These are phyloP conservation scores for Porites australiensis DNA, from an alignment of 64 coral and sea anemone species.

Conservation along the genomic window DNA sequence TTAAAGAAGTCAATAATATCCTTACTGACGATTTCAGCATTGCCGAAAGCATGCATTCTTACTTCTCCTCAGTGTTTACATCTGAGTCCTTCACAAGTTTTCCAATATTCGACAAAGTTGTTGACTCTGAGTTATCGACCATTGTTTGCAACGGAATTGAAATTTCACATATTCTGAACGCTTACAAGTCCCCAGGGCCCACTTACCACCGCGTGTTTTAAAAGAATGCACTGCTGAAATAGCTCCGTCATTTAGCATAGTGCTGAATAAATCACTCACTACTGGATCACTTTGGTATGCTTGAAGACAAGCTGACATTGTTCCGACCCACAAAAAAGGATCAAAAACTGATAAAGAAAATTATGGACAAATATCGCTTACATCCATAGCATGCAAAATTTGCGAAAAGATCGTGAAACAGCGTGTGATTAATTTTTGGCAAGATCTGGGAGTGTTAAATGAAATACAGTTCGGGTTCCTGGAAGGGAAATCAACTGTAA, in stretches of 20 bases:
- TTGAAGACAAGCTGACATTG: not conserved
- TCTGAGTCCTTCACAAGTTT: not conserved
- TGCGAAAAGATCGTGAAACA: conserved; percentile 5
- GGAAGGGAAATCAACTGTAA: not conserved
- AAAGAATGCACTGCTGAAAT: not conserved
- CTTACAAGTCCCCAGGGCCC: not conserved
- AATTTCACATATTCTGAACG: not conserved
- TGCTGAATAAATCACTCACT: not conserved
- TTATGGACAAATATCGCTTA: conserved; percentile 30
- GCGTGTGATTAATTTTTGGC: not conserved
- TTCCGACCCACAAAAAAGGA: conserved; percentile 23
- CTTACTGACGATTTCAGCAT: conserved; percentile 32
- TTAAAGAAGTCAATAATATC: conserved; percentile 25
- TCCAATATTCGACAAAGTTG: not conserved
- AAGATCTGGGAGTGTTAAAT: not conserved
- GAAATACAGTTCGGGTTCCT: not conserved
- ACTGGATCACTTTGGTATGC: not conserved
- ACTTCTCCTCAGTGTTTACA: not conserved
- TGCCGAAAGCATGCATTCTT: not conserved
- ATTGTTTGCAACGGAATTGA: not conserved
- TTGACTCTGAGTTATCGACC: not conserved
- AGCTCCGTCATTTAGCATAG: not conserved
- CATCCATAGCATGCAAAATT: not conserved
- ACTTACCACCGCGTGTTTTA: not conserved
- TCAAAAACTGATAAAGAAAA: conserved; percentile 25